Percentiles rank a stretch among this genome's conserved stretches.
Conservation (phyloP, 2,797 vertebrate genomes). For the Tokudaia muenninki region DNA sequence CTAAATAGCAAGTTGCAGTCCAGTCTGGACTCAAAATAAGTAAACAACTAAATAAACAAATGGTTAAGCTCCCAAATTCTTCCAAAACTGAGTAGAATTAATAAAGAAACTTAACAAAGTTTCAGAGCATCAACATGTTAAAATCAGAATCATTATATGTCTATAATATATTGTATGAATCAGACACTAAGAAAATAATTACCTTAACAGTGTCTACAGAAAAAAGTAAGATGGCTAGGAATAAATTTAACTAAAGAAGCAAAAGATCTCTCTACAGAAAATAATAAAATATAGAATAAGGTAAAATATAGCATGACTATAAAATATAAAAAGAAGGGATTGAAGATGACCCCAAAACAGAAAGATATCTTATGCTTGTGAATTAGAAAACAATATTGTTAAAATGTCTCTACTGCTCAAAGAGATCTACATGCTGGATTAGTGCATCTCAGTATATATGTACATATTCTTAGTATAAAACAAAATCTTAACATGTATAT, state of each 20-base stretch:
- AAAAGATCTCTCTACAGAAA: neutral
- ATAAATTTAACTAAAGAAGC: neutral
- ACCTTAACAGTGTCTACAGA: neutral
- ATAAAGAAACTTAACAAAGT: neutral
- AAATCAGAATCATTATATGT: neutral
- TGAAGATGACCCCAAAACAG: neutral
- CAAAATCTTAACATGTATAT: neutral
- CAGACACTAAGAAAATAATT: neutral
- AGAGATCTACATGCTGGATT: neutral
- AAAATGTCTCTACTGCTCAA: neutral
- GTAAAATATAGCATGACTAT: neutral
- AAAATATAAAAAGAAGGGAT: neutral
- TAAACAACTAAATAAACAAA: too few species aligned
- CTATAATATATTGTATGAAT: neutral
- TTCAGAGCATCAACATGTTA: neutral
- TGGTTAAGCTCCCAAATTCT: neutral
- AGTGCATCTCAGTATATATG: neutral
- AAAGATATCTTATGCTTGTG: neutral
- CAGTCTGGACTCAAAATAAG: neutral
- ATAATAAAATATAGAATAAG: neutral
- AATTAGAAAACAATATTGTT: neutral
- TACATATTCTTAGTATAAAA: neutral
- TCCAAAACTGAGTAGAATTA: neutral
- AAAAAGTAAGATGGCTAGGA: neutral
- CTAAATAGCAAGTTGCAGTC: neutral